These are phyloP conservation scores for Platyrinchus mystaceus DNA, from an alignment of 2,797 vertebrate genomes.

Conservation along the genomic window DNA sequence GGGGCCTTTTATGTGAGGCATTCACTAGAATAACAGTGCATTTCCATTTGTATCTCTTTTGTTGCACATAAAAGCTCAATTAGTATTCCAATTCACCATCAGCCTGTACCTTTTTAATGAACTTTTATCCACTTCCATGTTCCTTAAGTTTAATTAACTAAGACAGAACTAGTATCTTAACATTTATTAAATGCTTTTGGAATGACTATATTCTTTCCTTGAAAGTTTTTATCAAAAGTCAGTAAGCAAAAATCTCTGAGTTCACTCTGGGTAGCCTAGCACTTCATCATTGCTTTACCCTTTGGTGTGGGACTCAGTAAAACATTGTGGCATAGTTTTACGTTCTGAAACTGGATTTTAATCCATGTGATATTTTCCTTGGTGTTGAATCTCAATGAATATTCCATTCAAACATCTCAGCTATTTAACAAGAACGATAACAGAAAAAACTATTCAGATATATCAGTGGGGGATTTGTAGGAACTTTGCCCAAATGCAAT, in stretches of 20 bases:
- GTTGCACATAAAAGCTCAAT: constrained; percentile 68
- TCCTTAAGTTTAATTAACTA: constrained; percentile 78
- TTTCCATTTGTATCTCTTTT: constrained; percentile 68
- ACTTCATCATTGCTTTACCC: neutral
- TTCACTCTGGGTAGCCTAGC: neutral
- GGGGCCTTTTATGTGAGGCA: constrained; percentile 34
- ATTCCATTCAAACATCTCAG: neutral
- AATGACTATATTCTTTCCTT: constrained; percentile 63
- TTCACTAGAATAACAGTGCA: constrained; percentile 36
- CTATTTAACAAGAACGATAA: neutral
- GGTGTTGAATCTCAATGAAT: neutral
- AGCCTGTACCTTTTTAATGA: constrained; percentile 68
- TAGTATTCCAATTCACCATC: constrained; percentile 65
- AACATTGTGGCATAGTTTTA: neutral
- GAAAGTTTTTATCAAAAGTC: constrained; percentile 47
- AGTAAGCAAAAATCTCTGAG: constrained; percentile 5
- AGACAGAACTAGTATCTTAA: constrained; percentile 63
- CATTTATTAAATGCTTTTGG: constrained; percentile 56
- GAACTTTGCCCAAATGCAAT: neutral
- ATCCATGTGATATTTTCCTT: neutral
- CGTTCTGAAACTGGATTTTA: neutral
- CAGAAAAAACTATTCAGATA: neutral
- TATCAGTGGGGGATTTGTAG: neutral
- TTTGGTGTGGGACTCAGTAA: neutral
- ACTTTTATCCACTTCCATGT: constrained; percentile 72